Conservation (phyloP, 2,888 invertebrate species). For the Nomada ferruginata region DNA sequence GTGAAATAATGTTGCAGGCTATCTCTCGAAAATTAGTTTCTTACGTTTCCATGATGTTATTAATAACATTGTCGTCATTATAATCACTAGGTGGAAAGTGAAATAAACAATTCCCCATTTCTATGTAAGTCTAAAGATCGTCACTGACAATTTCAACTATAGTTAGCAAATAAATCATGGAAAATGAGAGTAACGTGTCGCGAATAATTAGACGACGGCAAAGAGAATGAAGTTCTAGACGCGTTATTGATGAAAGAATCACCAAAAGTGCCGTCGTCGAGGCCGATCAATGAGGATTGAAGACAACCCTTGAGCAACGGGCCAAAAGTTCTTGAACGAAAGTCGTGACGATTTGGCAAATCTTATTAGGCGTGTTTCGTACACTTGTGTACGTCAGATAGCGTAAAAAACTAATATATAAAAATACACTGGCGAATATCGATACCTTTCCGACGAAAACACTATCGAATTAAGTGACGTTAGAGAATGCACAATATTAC, state of each 20-base stretch:
- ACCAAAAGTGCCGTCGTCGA: conserved; percentile 69
- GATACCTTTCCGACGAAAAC: not conserved
- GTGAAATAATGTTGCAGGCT: no score
- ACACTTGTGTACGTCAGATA: no score
- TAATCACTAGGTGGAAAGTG: not conserved
- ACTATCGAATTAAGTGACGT: no score
- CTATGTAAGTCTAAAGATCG: not conserved
- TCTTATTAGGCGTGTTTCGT: no score
- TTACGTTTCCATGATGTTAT: no score
- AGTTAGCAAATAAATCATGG: not conserved
- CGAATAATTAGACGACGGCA: conserved; percentile 19
- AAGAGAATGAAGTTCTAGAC: conserved; percentile 22
- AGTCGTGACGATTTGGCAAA: not conserved
- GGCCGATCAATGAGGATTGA: conserved; percentile 71
- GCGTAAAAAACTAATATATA: no score
- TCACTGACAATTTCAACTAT: not conserved
- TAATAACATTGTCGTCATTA: not conserved
- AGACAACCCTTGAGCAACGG: conserved; percentile 21
- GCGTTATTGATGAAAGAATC: conserved; percentile 71
- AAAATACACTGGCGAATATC: not conserved
- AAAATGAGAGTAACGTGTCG: not conserved
- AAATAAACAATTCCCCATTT: not conserved
- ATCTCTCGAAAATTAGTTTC: no score
- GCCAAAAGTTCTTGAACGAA: conserved; percentile 17
- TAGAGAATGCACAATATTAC: not conserved